Evolutionary conservation across 2,113 vertebrate species (phyloP), one percentile per base, ranked within the genome.

Genomic region (Crotalus tigris): DNA sequence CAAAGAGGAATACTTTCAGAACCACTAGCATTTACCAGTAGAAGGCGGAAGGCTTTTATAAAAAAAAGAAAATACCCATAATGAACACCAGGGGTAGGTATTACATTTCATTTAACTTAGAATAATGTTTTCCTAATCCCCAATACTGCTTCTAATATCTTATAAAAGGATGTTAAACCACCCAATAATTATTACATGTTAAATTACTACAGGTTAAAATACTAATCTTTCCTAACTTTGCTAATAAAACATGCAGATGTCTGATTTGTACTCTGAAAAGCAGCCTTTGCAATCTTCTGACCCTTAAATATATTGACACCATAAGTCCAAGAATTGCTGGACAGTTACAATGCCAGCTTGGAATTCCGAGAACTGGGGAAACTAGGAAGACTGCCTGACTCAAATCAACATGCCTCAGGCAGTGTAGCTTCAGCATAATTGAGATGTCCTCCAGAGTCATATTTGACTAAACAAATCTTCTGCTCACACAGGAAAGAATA

Each of bases 61-160:
- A 19, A n/a, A 90, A 90, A 87, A 33, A 51, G 2, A 81, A 13
- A 44, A 33, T 59, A 33, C 11, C 58, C 12, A 51, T 6, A 87
- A 15, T 59, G 29, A 86, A 86, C 92, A 87, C 75, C 10, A 93
- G 92, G 57, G 92, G 92, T 81, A 5, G n/a, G 29, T 90, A 51
- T 93, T 93, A 54, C 89, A 87, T 89, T 89, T 92, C 12, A 23
- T 49, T 81, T 89, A 64, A 81, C 15, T 39, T 61, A 46, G 3
- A 33, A 5, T 26, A 86, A 86, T 86, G 11, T 51, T 51, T 87
- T 53, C 10, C 11, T 29, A 6, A 4, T 87, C 46, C 85, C 13
- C 29, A 4, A 29, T 39, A 46, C 7, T 1, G 17, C n/a, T 26
- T 59, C 53, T 55, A n/a, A 19, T 91, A 24, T 15, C 15, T 91